These are phyloP conservation scores for Bicyclus anynana DNA, from an alignment of 1,140 invertebrate genomes.

Conservation along the genomic window DNA sequence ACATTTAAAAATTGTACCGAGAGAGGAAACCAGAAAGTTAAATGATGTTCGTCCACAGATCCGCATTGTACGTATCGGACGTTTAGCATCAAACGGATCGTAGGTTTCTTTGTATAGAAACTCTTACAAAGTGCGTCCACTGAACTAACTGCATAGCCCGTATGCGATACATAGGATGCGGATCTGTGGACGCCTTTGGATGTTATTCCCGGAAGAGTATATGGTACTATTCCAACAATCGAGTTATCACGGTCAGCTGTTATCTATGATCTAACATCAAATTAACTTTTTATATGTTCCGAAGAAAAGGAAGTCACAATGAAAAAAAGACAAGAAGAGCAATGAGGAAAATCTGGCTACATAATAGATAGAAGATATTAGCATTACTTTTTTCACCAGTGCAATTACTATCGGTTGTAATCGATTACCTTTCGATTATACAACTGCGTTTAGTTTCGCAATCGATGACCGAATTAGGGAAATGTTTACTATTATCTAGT, in stretches of 20 bases:
- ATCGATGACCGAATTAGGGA: conserved; percentile 2
- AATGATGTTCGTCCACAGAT: no score
- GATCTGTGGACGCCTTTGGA: no score
- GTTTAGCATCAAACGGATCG: no score
- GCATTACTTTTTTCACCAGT: neutral
- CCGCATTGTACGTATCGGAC: no score
- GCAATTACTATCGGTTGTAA: neutral
- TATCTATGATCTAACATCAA: neutral
- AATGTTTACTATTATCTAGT: neutral
- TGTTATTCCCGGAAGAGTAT: no score
- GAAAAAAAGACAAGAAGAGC: conserved; percentile 1
- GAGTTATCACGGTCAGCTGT: neutral
- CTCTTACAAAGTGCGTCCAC: no score
- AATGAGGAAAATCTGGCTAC: conserved; percentile 1
- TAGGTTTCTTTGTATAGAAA: no score
- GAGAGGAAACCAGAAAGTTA: no score
- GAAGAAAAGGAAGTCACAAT: neutral
- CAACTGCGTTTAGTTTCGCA: neutral
- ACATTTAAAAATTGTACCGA: no score
- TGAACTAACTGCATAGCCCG: conserved; percentile 23
- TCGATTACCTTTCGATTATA: conserved; percentile 3
- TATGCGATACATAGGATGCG: no score
- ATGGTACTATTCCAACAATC: neutral
- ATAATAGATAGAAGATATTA: neutral
- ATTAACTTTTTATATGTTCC: conserved; percentile 7